A percentile compares a stretch with the other conserved stretches of the same genome.
Conservation (phyloP, 2,797 vertebrate species). For the Anguilla obscura region DNA sequence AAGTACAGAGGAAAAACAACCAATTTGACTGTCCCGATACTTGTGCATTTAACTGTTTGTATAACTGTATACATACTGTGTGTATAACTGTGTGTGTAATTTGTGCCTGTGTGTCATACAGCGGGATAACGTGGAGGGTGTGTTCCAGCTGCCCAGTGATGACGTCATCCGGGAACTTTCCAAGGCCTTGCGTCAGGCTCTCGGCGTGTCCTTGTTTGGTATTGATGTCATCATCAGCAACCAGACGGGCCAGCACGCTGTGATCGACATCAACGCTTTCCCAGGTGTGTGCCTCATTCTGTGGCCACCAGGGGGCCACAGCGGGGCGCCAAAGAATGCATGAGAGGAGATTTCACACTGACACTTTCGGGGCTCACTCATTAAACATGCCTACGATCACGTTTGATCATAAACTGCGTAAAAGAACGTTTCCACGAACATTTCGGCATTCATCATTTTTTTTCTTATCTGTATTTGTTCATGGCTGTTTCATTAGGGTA, state of each 20-base stretch:
- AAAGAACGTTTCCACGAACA: no score
- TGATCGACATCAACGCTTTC: conserved; percentile 87
- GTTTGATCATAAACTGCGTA: no score
- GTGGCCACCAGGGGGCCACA: not conserved
- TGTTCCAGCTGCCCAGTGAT: conserved; percentile 77
- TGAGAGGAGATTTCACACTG: not conserved
- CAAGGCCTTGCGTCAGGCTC: conserved; percentile 73
- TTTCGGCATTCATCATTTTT: no score
- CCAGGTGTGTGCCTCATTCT: conserved; percentile 68
- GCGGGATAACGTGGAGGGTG: conserved; percentile 84
- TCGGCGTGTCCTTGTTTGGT: conserved; percentile 83
- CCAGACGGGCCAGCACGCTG: conserved; percentile 82
- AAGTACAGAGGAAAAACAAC: no score
- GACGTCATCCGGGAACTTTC: conserved; percentile 81
- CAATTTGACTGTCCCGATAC: no score
- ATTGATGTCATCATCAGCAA: conserved; percentile 88
- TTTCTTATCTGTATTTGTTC: no score
- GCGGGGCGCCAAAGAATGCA: not conserved
- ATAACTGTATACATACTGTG: no score
- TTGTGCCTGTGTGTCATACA: conserved; percentile 46
- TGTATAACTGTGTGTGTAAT: not conserved
- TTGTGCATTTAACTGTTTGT: no score
- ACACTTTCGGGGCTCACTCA: not conserved
- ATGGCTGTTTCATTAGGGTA: no score
- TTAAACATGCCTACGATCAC: no score